These are phyloP conservation scores for Dendrolimus kikuchii DNA, from an alignment of 1,140 invertebrate species.

Conservation along the genomic window DNA sequence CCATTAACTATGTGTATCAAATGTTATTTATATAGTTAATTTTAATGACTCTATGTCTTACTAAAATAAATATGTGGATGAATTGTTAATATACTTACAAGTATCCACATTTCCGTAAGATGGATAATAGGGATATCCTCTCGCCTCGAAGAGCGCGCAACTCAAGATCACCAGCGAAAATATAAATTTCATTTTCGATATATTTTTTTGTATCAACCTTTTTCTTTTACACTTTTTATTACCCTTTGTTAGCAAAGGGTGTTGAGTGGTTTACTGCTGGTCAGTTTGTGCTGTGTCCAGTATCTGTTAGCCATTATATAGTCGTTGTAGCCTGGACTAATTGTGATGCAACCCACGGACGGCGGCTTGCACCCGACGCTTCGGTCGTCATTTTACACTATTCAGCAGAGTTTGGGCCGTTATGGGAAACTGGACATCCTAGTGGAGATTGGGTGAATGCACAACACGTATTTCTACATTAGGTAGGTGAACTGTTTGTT, in stretches of 20 bases:
- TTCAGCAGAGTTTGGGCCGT: constrained; percentile 50
- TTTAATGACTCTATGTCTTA: too few species aligned
- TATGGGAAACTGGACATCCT: constrained; percentile 48
- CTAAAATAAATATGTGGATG: too few species aligned
- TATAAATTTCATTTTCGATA: constrained; percentile 29
- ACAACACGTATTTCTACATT: constrained; percentile 27
- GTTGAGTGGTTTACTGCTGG: constrained; percentile 33
- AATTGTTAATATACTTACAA: constrained; percentile 33
- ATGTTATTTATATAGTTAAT: too few species aligned
- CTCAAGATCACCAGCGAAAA: constrained; percentile 27
- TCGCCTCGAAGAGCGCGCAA: constrained; percentile 36
- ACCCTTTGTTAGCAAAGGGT: constrained; percentile 32
- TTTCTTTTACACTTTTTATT: constrained; percentile 15
- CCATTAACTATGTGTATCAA: too few species aligned
- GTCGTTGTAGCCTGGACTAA: constrained; percentile 38
- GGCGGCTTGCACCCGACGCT: constrained; percentile 26
- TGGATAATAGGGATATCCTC: constrained; percentile 42
- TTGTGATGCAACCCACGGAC: constrained; percentile 50
- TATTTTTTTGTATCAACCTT: constrained; percentile 1
- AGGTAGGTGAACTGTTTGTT: constrained; percentile 32
- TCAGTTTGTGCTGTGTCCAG: constrained; percentile 33
- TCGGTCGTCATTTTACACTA: constrained; percentile 42
- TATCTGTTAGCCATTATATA: constrained; percentile 46
- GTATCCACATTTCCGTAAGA: constrained; percentile 55
- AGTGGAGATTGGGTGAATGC: constrained; percentile 30